These are phyloP conservation scores for Alosa sapidissima DNA, from an alignment of 2,797 vertebrate species.

Conservation along the genomic window DNA sequence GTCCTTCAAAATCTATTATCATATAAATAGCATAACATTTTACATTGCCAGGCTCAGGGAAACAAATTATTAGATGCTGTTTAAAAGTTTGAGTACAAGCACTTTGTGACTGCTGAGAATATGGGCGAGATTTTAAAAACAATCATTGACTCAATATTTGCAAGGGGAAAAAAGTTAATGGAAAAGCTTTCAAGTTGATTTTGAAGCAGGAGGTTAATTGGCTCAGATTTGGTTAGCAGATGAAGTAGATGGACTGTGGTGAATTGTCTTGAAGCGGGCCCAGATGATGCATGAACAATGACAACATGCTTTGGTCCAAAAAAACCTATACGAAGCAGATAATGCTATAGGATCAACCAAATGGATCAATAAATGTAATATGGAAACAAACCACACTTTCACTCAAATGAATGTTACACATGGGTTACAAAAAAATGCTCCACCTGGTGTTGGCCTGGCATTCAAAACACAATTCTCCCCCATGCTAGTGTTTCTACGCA, in stretches of 20 bases:
- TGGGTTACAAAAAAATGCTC: not conserved
- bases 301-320: slow-evolving; percentile 44
- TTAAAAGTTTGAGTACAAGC: slow-evolving; percentile 37
- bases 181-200: slow-evolving; percentile 60
- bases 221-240: slow-evolving; percentile 39
- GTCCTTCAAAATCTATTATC: slow-evolving; percentile 46
- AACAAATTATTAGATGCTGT: slow-evolving; percentile 43
- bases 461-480: not conserved
- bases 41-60: slow-evolving; percentile 20
- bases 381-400: not conserved
- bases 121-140: slow-evolving; percentile 39
- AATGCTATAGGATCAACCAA: not conserved
- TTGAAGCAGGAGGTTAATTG: slow-evolving; percentile 55
- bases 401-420: not conserved
- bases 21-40: slow-evolving; percentile 48
- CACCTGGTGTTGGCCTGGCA: not conserved
- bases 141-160: slow-evolving; percentile 51
- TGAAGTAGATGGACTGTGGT: slow-evolving; percentile 41
- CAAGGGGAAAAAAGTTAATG: slow-evolving; percentile 49
- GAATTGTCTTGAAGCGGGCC: slow-evolving; percentile 41
- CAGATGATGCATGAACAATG: slow-evolving; percentile 37
- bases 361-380: not conserved
- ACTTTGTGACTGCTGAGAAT: slow-evolving; percentile 42
- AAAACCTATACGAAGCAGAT: slow-evolving; percentile 29
- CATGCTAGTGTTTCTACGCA: not conserved